phyloP scores from a whole-genome alignment of 2,113 vertebrate species.

The Otus sunia region DNA sequence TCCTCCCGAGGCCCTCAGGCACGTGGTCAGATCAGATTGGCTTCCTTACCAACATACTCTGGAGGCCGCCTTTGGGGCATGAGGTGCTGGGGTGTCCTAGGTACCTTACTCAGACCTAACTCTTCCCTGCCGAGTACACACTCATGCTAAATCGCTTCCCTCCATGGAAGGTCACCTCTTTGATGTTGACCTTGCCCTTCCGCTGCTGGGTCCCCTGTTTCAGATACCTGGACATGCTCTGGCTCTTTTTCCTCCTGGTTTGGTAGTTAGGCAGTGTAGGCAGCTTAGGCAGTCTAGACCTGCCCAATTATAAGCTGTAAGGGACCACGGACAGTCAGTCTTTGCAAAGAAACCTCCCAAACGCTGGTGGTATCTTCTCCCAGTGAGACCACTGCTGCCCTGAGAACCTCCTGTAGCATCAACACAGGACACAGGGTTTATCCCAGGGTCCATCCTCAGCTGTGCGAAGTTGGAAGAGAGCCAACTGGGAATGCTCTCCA shows the following conservation, averaged over 20 bases:
- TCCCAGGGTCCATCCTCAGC: fast-evolving
- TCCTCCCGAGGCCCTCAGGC: neutral
- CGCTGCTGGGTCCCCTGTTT: neutral
- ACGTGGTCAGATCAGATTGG: neutral
- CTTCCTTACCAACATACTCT: neutral
- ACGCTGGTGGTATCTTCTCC: neutral
- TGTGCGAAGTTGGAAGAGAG: neutral
- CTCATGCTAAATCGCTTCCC: neutral
- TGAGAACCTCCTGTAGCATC: neutral
- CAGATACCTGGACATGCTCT: neutral
- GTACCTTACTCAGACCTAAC: neutral
- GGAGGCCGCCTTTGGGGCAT: neutral
- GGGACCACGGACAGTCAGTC: neutral
- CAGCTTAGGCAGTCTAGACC: neutral
- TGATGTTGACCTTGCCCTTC: neutral
- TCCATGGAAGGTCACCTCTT: neutral
- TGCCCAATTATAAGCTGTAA: neutral
- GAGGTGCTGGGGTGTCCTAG: neutral
- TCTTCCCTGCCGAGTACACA: neutral
- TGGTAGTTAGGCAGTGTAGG: neutral
- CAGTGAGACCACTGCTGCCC: neutral
- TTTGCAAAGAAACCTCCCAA: neutral
- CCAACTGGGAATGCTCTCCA: neutral
- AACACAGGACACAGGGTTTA: neutral
- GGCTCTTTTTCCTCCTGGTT: neutral